Evolutionary conservation across 1,140 invertebrate species (phyloP).

Genomic region (Ylistrum balloti): DNA sequence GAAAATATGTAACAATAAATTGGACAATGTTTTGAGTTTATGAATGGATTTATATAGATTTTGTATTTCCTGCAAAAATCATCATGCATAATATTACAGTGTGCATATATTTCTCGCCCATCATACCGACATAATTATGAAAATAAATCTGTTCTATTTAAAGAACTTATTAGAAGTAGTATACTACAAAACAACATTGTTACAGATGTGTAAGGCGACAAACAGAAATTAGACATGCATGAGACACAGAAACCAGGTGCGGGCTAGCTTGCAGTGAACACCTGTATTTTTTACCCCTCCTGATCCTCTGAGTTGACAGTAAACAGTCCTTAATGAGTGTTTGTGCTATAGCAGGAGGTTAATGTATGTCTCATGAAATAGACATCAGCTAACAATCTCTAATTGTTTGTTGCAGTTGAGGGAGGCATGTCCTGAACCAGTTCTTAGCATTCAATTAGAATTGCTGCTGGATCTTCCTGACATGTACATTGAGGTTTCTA

Average conservation of each 20-base stretch:
- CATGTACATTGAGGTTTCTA: not conserved
- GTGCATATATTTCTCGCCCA: too few species aligned
- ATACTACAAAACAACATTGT: too few species aligned
- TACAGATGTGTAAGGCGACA: too few species aligned
- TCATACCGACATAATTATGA: too few species aligned
- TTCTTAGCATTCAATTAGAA: not conserved
- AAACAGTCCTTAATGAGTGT: slow-evolving; percentile 19
- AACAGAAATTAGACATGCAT: too few species aligned
- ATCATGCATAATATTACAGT: too few species aligned
- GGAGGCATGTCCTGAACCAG: not conserved
- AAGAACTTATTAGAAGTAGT: too few species aligned
- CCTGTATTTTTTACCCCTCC: not conserved
- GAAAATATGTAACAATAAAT: too few species aligned
- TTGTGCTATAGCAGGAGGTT: not conserved
- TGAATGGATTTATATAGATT: too few species aligned
- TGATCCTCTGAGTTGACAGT: not conserved
- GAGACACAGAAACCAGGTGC: not conserved
- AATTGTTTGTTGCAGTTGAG: slow-evolving; percentile 33
- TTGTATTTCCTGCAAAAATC: too few species aligned
- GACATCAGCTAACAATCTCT: slow-evolving; percentile 22
- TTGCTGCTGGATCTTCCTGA: not conserved
- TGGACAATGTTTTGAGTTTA: too few species aligned
- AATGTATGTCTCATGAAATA: not conserved
- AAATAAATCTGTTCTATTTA: too few species aligned
- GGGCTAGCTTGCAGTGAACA: not conserved